Conservation (phyloP, 2,113 vertebrate species). For the Agapornis roseicollis region DNA sequence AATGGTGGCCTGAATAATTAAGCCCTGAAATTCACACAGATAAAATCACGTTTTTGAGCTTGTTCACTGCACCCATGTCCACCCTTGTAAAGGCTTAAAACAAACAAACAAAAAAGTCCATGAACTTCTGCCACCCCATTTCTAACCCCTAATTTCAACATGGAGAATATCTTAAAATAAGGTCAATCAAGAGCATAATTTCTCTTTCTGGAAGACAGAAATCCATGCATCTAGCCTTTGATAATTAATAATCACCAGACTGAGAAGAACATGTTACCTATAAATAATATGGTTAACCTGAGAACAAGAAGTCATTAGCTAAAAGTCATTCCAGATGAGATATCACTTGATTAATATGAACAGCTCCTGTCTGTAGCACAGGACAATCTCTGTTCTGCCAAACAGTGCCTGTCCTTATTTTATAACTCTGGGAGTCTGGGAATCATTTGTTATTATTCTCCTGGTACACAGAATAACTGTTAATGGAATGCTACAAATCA, state of each 20-base stretch:
- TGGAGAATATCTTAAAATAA: neutral
- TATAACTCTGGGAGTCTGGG: slow-evolving; percentile 13
- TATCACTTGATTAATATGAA: slow-evolving; percentile 19
- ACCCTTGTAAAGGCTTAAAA: neutral
- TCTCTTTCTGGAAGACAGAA: neutral
- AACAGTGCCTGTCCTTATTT: slow-evolving; percentile 8
- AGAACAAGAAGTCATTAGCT: slow-evolving; percentile 27
- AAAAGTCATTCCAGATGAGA: slow-evolving; percentile 1
- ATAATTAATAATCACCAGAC: neutral
- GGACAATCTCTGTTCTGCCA: slow-evolving; percentile 2
- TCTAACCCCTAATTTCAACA: neutral
- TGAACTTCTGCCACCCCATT: neutral
- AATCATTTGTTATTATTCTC: slow-evolving; percentile 40
- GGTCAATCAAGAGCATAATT: neutral
- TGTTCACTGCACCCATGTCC: neutral
- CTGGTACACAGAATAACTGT: slow-evolving; percentile 10
- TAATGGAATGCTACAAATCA: slow-evolving; percentile 57
- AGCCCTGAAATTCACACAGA: neutral
- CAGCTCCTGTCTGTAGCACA: slow-evolving; percentile 5
- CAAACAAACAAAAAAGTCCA: neutral
- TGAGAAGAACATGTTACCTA: neutral
- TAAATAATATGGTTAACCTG: neutral
- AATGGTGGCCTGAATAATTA: neutral
- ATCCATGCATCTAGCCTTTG: neutral
- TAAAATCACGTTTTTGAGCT: neutral